Evolutionary conservation across 2,113 vertebrate species (phyloP).

Genomic region (Damaliscus lunatus): DNA sequence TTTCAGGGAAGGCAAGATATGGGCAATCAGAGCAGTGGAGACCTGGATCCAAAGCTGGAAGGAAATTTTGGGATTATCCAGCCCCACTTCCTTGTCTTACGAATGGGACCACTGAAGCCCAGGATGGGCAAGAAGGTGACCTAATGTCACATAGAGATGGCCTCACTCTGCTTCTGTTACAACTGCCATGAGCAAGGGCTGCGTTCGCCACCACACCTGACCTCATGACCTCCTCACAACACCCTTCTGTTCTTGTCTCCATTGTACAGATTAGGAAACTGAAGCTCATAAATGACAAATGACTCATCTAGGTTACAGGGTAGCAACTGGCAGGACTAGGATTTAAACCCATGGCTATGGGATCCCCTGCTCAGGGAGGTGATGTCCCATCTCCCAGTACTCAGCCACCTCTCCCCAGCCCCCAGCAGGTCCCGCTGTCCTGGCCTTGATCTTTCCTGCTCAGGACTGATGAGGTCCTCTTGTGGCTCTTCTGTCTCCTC

Average conservation of each 20-base stretch:
- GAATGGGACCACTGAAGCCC: no score
- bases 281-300: not conserved
- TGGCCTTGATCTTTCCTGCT: not conserved
- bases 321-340: not conserved
- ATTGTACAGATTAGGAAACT: not conserved
- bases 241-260: not conserved
- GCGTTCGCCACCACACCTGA: no score
- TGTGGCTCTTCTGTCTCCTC: not conserved
- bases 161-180: no score
- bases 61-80: no score
- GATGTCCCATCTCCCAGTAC: not conserved
- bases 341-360: not conserved
- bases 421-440: fast-evolving
- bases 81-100: no score
- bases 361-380: not conserved
- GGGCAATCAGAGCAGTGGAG: no score
- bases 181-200: no score
- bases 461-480: not conserved
- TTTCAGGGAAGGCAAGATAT: not conserved
- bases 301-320: not conserved
- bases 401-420: not conserved
- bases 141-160: no score
- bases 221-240: no score
- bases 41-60: no score
- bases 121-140: no score